phyloP scores from a whole-genome alignment of 2,113 vertebrate species.

The Mobula hypostoma region DNA sequence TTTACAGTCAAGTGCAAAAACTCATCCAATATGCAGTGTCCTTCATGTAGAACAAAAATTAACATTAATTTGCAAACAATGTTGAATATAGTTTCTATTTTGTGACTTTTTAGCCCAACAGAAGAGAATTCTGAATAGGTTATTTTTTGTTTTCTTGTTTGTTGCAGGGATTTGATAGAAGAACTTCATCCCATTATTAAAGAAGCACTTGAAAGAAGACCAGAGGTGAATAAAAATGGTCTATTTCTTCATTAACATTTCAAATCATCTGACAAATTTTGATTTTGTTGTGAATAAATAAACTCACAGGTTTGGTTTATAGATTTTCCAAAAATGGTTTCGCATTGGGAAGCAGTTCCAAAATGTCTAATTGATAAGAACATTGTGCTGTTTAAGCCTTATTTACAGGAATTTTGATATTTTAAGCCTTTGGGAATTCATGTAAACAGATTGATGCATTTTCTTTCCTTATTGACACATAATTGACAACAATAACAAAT shows the following conservation, averaged over 20 bases:
- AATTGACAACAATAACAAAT: no score
- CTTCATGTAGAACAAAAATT: not conserved
- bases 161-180: slow-evolving; percentile 85
- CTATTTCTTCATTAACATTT: not conserved
- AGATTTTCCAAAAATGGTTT: not conserved
- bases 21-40: no score
- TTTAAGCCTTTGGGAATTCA: no score
- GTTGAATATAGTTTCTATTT: not conserved
- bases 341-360: no score
- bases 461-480: not conserved
- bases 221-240: slow-evolving; percentile 72
- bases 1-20: no score
- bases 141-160: slow-evolving; percentile 39
- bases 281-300: not conserved
- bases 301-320: not conserved
- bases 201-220: slow-evolving; percentile 97
- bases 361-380: no score
- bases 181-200: slow-evolving; percentile 98
- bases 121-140: not conserved
- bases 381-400: no score
- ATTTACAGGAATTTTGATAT: no score
- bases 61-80: not conserved
- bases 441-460: not conserved
- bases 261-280: not conserved
- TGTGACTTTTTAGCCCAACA: not conserved